phyloP scores from a whole-genome alignment of 2,113 vertebrate genomes.

The Chrysemys picta region DNA sequence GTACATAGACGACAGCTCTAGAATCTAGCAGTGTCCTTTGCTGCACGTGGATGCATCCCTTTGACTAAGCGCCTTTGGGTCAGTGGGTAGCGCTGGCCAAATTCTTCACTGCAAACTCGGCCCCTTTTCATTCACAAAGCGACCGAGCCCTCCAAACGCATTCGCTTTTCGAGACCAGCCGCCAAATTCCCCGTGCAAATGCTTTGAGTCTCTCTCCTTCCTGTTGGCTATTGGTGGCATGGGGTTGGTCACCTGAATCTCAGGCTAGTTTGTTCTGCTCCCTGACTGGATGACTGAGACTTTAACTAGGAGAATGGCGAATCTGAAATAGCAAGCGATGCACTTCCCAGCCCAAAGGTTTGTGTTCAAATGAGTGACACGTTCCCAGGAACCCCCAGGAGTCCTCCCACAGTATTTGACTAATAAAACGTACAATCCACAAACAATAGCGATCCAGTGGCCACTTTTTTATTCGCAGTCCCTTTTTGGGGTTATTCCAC shows the following conservation, averaged over 20 bases:
- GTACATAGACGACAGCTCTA: background rate
- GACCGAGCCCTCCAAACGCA: background rate
- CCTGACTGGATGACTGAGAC: background rate
- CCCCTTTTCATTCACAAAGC: background rate
- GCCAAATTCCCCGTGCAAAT: background rate
- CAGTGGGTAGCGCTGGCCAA: background rate
- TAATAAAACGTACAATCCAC: background rate
- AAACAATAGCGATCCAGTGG: background rate
- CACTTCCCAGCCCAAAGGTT: background rate
- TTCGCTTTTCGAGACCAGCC: background rate
- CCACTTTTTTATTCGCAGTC: background rate
- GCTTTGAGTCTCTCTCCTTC: background rate
- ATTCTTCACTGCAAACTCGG: background rate
- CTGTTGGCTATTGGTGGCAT: background rate
- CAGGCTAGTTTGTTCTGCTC: background rate
- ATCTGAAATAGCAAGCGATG: no score
- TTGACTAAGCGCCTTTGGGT: background rate
- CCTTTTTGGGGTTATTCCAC: background rate
- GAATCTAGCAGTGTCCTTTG: background rate
- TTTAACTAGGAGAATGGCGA: background rate
- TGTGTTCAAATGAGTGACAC: background rate
- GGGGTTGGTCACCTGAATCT: background rate
- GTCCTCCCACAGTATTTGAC: background rate
- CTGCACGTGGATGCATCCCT: background rate
- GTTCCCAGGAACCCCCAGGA: background rate